Conservation (phyloP, 2,113 vertebrate species). For the Cephalopterus ornatus region DNA sequence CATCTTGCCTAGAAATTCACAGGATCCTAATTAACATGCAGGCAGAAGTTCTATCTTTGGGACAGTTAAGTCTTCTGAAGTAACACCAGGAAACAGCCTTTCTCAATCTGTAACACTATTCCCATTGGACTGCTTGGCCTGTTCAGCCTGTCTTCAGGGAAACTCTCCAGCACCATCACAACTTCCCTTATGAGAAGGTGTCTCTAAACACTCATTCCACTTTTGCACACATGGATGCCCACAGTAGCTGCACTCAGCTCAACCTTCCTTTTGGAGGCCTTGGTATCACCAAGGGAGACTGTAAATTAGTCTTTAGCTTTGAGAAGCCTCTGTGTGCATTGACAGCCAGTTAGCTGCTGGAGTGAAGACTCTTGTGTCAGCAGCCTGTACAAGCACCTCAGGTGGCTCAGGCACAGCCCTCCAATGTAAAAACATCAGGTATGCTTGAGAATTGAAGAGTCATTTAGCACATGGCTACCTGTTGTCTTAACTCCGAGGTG, state of each 20-base stretch:
- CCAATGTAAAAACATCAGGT: background rate
- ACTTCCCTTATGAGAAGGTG: background rate
- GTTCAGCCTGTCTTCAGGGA: background rate
- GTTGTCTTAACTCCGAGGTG: background rate
- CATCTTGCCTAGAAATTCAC: background rate
- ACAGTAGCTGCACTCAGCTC: background rate
- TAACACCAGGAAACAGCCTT: background rate
- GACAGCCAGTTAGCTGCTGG: background rate
- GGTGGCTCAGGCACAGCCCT: background rate
- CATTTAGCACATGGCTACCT: background rate
- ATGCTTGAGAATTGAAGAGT: background rate
- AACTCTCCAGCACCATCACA: background rate
- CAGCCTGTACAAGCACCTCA: background rate
- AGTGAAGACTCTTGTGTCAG: background rate
- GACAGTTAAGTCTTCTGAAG: background rate
- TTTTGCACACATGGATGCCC: background rate
- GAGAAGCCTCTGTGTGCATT: background rate
- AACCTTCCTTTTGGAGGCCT: background rate
- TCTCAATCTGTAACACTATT: background rate
- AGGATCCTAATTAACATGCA: background rate
- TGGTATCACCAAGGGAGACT: background rate
- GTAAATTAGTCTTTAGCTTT: background rate
- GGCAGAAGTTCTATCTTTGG: background rate
- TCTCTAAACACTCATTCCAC: background rate
- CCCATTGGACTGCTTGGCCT: background rate